Conservation (phyloP, 2,888 invertebrate genomes). For the Idaea dimidiata region DNA sequence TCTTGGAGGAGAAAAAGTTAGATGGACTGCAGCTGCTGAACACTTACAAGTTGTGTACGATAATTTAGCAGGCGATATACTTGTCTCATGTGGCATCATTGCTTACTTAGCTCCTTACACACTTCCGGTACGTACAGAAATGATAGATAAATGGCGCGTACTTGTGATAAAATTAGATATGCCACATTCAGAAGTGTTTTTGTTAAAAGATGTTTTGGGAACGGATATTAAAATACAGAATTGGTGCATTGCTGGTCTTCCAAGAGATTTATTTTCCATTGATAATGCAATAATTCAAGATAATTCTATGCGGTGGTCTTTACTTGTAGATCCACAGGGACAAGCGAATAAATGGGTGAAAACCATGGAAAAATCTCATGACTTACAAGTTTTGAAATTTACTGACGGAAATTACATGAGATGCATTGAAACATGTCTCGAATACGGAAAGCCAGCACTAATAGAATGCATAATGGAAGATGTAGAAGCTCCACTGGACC, state of each 20-base stretch:
- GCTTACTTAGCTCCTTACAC: slow-evolving; percentile 95
- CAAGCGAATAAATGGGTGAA: slow-evolving; percentile 94
- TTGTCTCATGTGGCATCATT: slow-evolving; percentile 93
- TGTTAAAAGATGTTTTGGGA: slow-evolving; percentile 88
- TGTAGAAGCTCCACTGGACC: slow-evolving; percentile 89
- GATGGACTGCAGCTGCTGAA: slow-evolving; percentile 91
- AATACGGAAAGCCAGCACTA: slow-evolving; percentile 88
- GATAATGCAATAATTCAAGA: slow-evolving; percentile 93
- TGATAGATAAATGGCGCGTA: slow-evolving; percentile 87
- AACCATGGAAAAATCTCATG: slow-evolving; percentile 88
- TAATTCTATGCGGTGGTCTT: slow-evolving; percentile 88
- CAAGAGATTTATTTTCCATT: slow-evolving; percentile 89
- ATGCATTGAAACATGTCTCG: slow-evolving; percentile 86
- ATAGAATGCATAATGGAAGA: slow-evolving; percentile 90
- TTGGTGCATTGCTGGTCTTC: slow-evolving; percentile 91
- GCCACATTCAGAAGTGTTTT: slow-evolving; percentile 88
- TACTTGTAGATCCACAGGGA: slow-evolving; percentile 91
- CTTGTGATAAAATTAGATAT: slow-evolving; percentile 85
- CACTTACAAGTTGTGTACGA: slow-evolving; percentile 88
- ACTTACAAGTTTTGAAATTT: slow-evolving; percentile 86
- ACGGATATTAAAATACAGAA: slow-evolving; percentile 92
- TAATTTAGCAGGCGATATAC: slow-evolving; percentile 92
- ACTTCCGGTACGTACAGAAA: slow-evolving; percentile 81
- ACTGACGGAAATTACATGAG: slow-evolving; percentile 88
- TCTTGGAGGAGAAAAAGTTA: slow-evolving; percentile 91